A percentile compares a stretch with the other conserved stretches of the same genome.
These are phyloP conservation scores for Solenopsis fugax DNA, from an alignment of 1,140 invertebrate genomes.

Conservation along the genomic window DNA sequence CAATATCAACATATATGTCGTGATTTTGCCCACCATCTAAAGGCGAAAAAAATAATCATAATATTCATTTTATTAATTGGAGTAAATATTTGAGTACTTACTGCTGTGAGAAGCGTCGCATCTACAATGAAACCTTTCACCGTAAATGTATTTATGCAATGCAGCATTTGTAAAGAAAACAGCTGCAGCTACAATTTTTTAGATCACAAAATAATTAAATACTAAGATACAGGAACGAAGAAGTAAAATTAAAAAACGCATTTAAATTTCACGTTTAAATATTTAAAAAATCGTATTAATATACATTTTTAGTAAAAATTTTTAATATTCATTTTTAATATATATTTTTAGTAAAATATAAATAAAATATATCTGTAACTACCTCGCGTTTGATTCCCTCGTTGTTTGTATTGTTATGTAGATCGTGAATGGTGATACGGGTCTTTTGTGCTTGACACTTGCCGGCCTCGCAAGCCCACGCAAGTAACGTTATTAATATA, in stretches of 20 bases:
- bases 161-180: conserved; percentile 19
- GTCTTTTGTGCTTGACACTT: not conserved
- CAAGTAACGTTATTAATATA: not conserved
- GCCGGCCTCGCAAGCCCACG: not conserved
- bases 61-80: not conserved
- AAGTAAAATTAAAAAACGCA: not conserved
- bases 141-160: not conserved
- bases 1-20: conserved; percentile 74
- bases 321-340: not conserved
- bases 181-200: not conserved
- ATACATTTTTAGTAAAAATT: not conserved
- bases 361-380: not conserved
- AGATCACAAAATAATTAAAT: not conserved
- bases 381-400: not conserved
- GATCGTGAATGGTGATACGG: not conserved
- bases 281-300: not conserved
- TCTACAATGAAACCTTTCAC: not conserved
- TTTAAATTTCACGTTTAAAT: not conserved
- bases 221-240: not conserved
- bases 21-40: not conserved
- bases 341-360: no score
- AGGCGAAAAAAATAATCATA: not conserved
- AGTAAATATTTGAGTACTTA: not conserved
- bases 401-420: not conserved
- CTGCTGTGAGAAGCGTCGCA: not conserved